Evolutionary conservation across 2,888 invertebrate genomes (phyloP).

Genomic region (Apodemia duryi): DNA sequence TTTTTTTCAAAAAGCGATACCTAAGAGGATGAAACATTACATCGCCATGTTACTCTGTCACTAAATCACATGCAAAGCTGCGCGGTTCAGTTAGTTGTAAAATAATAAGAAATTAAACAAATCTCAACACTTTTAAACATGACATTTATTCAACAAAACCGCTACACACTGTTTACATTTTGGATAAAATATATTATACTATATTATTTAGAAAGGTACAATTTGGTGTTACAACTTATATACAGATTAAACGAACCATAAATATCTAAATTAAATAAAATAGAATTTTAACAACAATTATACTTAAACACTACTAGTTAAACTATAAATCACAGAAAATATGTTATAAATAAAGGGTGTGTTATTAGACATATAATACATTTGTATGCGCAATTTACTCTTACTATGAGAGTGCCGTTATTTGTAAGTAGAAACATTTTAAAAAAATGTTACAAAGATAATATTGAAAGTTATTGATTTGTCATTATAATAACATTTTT

Average conservation of each 20-base stretch:
- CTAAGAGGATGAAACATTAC: too few relatives aligned
- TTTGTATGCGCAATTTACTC: background rate
- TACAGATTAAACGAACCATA: conserved; percentile 60
- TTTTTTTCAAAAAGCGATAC: too few relatives aligned
- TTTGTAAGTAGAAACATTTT: background rate
- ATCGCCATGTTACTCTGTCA: too few relatives aligned
- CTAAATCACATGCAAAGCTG: too few relatives aligned
- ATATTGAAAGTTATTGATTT: background rate
- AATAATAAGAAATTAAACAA: conserved; percentile 25
- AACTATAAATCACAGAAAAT: conserved; percentile 19
- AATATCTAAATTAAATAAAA: conserved; percentile 35
- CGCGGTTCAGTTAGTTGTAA: too few relatives aligned
- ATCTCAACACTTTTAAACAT: conserved; percentile 54
- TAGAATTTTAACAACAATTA: conserved; percentile 22
- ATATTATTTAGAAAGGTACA: conserved; percentile 57
- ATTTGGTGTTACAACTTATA: conserved; percentile 61
- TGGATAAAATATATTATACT: conserved; percentile 50
- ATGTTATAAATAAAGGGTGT: conserved; percentile 3
- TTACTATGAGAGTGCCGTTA: background rate
- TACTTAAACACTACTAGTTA: conserved; percentile 16
- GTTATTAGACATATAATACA: background rate
- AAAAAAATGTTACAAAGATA: background rate
- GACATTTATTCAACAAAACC: conserved; percentile 77
- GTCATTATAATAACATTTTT: too few relatives aligned
- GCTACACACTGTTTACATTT: conserved; percentile 69